Percentiles rank a stretch among this genome's conserved stretches.
Conservation (phyloP, 2,797 vertebrate species). For the Catharus ustulatus region DNA sequence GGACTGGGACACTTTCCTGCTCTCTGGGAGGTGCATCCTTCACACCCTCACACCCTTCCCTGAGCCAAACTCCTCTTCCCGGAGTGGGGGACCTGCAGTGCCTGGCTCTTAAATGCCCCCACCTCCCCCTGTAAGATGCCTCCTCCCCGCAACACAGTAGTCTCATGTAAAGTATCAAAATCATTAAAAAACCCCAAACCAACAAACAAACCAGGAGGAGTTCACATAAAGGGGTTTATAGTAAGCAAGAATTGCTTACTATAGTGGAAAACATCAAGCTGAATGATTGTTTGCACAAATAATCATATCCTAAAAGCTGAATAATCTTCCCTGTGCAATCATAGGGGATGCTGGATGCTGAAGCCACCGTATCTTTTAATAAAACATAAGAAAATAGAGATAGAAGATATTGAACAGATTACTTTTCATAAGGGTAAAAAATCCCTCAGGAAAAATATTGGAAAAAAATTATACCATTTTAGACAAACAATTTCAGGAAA, state of each 20-base stretch:
- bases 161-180: not conserved
- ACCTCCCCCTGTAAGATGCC: accelerated
- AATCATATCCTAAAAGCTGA: not conserved
- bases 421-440: not conserved
- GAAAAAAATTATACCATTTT: not conserved
- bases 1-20: accelerated
- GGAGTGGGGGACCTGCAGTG: accelerated
- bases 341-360: not conserved
- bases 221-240: not conserved
- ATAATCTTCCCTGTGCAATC: not conserved
- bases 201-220: not conserved
- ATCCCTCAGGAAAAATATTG: not conserved
- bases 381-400: not conserved
- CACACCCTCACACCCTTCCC: accelerated
- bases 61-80: not conserved
- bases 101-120: too few relatives aligned
- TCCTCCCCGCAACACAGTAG: accelerated
- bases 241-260: not conserved
- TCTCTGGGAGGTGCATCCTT: accelerated
- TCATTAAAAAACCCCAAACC: not conserved
- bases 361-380: not conserved
- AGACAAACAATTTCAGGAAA: not conserved
- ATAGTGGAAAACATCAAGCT: not conserved
- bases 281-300: not conserved
- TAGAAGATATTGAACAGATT: accelerated